Percentiles rank a stretch among this genome's conserved stretches.
These are phyloP conservation scores for Marasmarcha lunaedactyla DNA, from an alignment of 2,888 invertebrate species.

Conservation along the genomic window DNA sequence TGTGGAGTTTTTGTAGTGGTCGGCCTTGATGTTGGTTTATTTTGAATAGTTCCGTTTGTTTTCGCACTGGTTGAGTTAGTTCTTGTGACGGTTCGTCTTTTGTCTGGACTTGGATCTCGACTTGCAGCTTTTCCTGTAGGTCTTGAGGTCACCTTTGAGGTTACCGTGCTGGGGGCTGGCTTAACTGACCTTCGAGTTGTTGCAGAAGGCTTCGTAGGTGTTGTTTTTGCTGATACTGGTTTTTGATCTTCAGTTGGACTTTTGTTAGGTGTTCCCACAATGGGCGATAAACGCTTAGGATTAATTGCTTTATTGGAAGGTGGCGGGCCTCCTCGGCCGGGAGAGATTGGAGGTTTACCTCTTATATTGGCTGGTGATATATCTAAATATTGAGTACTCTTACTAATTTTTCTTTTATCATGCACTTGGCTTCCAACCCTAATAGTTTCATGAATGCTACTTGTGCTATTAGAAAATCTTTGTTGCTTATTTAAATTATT, in stretches of 20 bases:
- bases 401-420: slow-evolving; percentile 45
- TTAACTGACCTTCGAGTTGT: slow-evolving; percentile 36
- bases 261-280: slow-evolving; percentile 62
- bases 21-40: slow-evolving; percentile 36
- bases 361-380: slow-evolving; percentile 46
- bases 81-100: slow-evolving; percentile 31
- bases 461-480: slow-evolving; percentile 57
- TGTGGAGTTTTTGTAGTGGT: slow-evolving; percentile 36
- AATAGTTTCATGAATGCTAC: slow-evolving; percentile 58
- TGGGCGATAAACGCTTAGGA: slow-evolving; percentile 58
- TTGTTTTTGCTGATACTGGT: slow-evolving; percentile 37
- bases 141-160: slow-evolving; percentile 55
- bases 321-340: slow-evolving; percentile 55
- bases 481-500: slow-evolving; percentile 41
- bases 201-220: slow-evolving; percentile 34
- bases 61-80: slow-evolving; percentile 18
- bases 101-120: slow-evolving; percentile 55
- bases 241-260: slow-evolving; percentile 52
- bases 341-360: slow-evolving; percentile 61
- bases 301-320: slow-evolving; percentile 55
- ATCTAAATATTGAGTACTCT: slow-evolving; percentile 50
- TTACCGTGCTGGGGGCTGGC: slow-evolving; percentile 42
- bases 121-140: slow-evolving; percentile 45
- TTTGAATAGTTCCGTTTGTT: slow-evolving; percentile 8
- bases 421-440: slow-evolving; percentile 48